These are phyloP conservation scores for Sarcophaga rosellei DNA, from an alignment of 2,888 invertebrate species.

Conservation along the genomic window DNA sequence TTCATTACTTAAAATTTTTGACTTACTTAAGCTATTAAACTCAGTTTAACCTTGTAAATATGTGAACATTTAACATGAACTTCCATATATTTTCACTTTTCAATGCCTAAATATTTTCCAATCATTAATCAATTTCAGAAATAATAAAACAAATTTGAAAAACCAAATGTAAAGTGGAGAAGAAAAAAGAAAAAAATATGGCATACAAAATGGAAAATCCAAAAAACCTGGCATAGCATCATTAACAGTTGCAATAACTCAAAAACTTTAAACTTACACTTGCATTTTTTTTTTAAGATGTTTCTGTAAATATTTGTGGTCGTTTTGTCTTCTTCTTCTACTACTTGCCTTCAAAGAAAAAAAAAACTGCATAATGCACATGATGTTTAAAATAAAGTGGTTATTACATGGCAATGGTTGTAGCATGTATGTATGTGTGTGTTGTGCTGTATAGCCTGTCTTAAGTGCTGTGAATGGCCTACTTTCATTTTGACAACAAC, in stretches of 20 bases:
- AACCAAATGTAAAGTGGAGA: background rate
- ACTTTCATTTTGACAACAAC: conserved; percentile 67
- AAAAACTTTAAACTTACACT: conserved; percentile 11
- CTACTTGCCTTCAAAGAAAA: background rate
- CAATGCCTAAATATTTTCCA: background rate
- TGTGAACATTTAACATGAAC: too few species aligned
- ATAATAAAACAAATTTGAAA: background rate
- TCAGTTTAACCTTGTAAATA: too few species aligned
- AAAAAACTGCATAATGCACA: background rate
- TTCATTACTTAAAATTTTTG: too few species aligned
- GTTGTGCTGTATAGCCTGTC: background rate
- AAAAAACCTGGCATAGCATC: too few species aligned
- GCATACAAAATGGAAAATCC: background rate
- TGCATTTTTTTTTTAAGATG: background rate
- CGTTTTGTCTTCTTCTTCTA: background rate
- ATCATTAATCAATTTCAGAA: conserved; percentile 5
- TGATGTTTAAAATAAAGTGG: conserved; percentile 20
- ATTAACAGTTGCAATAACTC: background rate
- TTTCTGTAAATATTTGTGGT: background rate
- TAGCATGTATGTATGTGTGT: too few species aligned
- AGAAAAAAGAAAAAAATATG: background rate
- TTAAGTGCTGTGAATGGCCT: conserved; percentile 65
- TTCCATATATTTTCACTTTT: background rate
- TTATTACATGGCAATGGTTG: background rate
- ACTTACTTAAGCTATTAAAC: too few species aligned